A percentile compares a stretch with the other conserved stretches of the same genome.
phyloP scores from a whole-genome alignment of 2,797 vertebrate species.

The Micropoecilia bifurca region DNA sequence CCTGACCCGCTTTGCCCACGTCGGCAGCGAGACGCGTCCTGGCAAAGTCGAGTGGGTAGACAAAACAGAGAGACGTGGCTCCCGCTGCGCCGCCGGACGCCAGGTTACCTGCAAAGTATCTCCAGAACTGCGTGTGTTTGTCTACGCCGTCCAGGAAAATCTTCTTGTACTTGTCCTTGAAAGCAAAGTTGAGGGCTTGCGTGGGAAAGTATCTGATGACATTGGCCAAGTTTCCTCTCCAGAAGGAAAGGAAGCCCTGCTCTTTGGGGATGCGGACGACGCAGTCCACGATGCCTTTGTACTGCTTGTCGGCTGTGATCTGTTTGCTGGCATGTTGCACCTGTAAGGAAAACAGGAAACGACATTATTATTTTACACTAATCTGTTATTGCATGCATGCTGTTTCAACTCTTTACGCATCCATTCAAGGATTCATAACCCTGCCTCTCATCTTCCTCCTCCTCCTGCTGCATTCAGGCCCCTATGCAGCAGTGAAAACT shows the following conservation, averaged over 20 bases:
- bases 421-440: constrained; percentile 49
- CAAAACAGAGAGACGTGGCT: constrained; percentile 92
- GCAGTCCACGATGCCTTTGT: constrained; percentile 94
- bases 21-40: constrained; percentile 91
- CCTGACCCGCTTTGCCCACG: constrained; percentile 84
- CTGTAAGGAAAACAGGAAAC: constrained; percentile 53
- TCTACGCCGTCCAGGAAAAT: constrained; percentile 91
- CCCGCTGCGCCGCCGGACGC: constrained; percentile 91
- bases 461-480: constrained; percentile 30
- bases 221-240: constrained; percentile 93
- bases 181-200: constrained; percentile 94
- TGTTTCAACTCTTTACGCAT: constrained; percentile 35
- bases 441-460: constrained; percentile 14
- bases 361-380: not conserved
- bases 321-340: constrained; percentile 92
- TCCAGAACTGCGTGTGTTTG: constrained; percentile 92
- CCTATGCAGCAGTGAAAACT: constrained; percentile 36
- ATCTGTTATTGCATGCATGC: constrained; percentile 21
- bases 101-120: constrained; percentile 92
- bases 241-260: constrained; percentile 90
- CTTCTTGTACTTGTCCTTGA: constrained; percentile 97
- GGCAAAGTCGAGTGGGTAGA: constrained; percentile 93
- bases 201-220: constrained; percentile 95
- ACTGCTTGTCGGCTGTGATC: constrained; percentile 88
- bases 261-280: constrained; percentile 90